phyloP scores from a whole-genome alignment of 2,888 invertebrate genomes.

The Drosophila infuscata region DNA sequence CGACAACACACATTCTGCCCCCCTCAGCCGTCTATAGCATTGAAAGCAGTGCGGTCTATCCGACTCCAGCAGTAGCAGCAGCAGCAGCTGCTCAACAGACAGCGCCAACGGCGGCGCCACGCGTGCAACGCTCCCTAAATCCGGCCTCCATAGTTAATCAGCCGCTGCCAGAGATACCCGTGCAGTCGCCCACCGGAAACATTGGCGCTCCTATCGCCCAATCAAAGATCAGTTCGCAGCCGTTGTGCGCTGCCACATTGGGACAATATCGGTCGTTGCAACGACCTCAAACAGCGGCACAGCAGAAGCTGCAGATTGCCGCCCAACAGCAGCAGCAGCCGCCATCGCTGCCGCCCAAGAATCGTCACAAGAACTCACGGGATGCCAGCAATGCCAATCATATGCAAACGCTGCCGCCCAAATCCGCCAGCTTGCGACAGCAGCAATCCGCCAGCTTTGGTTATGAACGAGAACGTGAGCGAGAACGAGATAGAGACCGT shows the following conservation, averaged over 20 bases:
- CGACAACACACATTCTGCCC: conserved; percentile 82
- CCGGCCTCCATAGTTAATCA: conserved; percentile 85
- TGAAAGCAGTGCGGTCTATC: conserved; percentile 76
- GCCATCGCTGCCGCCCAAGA: conserved; percentile 85
- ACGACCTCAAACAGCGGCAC: conserved; percentile 84
- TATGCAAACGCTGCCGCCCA: conserved; percentile 84
- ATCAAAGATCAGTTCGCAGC: conserved; percentile 84
- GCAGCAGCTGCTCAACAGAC: conserved; percentile 45
- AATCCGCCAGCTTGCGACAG: conserved; percentile 82
- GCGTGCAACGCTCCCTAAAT: conserved; percentile 75
- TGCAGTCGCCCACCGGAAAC: conserved; percentile 57
- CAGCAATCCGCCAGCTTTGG: conserved; percentile 77
- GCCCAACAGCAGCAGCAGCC: conserved; percentile 77
- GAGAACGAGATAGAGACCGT: conserved; percentile 74
- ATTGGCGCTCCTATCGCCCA: conserved; percentile 58
- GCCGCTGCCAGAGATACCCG: conserved; percentile 85
- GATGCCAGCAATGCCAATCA: conserved; percentile 82
- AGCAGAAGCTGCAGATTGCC: conserved; percentile 81
- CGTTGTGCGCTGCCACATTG: conserved; percentile 85
- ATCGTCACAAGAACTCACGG: conserved; percentile 82
- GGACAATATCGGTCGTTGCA: conserved; percentile 87
- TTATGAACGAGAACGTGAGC: conserved; percentile 82
- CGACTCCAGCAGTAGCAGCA: conserved; percentile 50
- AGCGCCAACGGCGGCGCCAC: conserved; percentile 64
- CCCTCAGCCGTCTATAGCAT: conserved; percentile 85